Conservation (phyloP, 2,888 invertebrate genomes). For the Drosophila yooni region DNA sequence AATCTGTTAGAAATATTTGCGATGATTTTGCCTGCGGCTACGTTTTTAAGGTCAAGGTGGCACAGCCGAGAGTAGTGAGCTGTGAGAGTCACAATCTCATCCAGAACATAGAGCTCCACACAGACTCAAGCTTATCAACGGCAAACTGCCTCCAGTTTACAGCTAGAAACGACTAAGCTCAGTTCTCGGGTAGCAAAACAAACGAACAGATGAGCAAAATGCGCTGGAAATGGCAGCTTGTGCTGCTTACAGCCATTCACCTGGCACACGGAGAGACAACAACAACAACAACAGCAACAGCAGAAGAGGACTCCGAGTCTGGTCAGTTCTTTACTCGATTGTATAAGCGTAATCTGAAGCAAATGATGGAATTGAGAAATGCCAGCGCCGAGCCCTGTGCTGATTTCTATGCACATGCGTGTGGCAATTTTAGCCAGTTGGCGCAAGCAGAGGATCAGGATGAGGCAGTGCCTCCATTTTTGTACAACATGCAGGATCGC, state of each 20-base stretch:
- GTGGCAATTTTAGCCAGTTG: constrained; percentile 64
- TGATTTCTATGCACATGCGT: constrained; percentile 82
- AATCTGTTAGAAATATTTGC: constrained; percentile 11
- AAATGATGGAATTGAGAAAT: constrained; percentile 69
- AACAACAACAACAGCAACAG: constrained; percentile 2
- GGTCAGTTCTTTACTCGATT: constrained; percentile 64
- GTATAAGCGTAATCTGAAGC: constrained; percentile 72
- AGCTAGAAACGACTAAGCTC: constrained; percentile 36
- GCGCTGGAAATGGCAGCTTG: constrained; percentile 38
- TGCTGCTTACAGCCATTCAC: constrained; percentile 26
- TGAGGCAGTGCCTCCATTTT: constrained; percentile 71
- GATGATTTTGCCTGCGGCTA: constrained; percentile 3
- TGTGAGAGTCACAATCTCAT: constrained; percentile 11
- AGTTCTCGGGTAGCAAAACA: constrained; percentile 56
- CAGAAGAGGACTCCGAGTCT: constrained; percentile 27
- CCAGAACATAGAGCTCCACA: constrained; percentile 12
- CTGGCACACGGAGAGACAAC: constrained; percentile 5
- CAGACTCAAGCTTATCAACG: constrained; percentile 57
- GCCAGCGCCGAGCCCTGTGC: constrained; percentile 70
- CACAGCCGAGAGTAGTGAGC: constrained; percentile 4
- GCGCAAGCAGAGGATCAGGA: constrained; percentile 13
- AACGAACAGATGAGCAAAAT: constrained; percentile 53
- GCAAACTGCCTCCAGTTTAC: constrained; percentile 5
- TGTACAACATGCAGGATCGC: constrained; percentile 81
- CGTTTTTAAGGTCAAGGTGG: constrained; percentile 67